Conservation (phyloP, 1,140 invertebrate genomes). For the Ericerus pela region DNA sequence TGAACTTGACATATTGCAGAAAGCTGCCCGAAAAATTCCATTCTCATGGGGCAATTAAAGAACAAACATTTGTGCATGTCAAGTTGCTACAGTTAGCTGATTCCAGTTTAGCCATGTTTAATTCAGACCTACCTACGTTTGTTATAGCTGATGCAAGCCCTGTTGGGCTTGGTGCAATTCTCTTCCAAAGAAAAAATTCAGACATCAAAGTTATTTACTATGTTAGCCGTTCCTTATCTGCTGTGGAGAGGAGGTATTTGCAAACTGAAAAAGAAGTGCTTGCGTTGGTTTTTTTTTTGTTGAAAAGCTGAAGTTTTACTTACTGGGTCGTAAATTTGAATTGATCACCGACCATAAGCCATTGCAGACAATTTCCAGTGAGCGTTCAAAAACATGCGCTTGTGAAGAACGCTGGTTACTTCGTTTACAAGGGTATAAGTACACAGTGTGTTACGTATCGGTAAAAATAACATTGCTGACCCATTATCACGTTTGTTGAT, state of each 20-base stretch:
- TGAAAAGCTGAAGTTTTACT: conserved; percentile 30
- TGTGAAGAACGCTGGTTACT: conserved; percentile 20
- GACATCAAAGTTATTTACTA: conserved; percentile 5
- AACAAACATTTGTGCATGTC: neutral
- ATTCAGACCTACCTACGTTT: neutral
- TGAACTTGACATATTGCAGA: neutral
- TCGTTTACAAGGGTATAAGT: conserved; percentile 3
- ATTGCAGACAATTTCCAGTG: conserved; percentile 16
- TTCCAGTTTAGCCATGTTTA: neutral
- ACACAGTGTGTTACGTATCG: neutral
- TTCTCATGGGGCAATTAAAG: neutral
- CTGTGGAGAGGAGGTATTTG: conserved; percentile 26
- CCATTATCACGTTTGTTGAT: conserved; percentile 1
- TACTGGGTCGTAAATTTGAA: conserved; percentile 10
- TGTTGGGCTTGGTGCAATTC: neutral
- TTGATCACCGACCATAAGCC: conserved; percentile 12
- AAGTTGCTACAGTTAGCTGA: neutral
- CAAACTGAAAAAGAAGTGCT: conserved; percentile 35
- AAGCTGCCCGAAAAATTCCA: neutral
- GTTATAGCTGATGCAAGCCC: neutral
- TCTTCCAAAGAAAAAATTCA: neutral
- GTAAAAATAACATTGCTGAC: neutral
- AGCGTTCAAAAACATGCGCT: conserved; percentile 21
- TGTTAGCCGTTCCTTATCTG: conserved; percentile 21
- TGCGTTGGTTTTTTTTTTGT: conserved; percentile 30